These are phyloP conservation scores for Mylabris sibirica DNA, from an alignment of 2,888 invertebrate genomes.

Conservation along the genomic window DNA sequence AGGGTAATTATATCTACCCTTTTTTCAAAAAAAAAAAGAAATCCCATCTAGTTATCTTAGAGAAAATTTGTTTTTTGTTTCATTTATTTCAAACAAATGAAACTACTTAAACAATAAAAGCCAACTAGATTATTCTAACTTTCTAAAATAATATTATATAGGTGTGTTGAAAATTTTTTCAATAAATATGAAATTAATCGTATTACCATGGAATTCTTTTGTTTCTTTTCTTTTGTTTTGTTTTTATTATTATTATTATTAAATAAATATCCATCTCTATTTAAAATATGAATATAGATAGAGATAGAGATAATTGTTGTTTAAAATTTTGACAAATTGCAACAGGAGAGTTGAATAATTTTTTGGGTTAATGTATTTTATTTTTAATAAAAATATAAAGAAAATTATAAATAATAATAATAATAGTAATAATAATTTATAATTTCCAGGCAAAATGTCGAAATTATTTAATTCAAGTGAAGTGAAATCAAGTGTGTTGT, in stretches of 20 bases:
- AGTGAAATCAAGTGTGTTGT: slow-evolving; percentile 9
- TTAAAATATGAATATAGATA: no score
- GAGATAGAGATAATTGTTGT: background rate
- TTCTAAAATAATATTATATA: background rate
- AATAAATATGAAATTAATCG: background rate
- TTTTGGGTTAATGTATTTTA: slow-evolving; percentile 28
- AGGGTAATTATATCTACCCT: no score
- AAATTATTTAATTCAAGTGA: background rate
- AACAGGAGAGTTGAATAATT: slow-evolving; percentile 18
- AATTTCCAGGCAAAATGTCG: background rate
- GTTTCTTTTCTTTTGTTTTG: background rate
- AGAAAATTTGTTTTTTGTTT: background rate
- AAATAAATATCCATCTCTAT: no score
- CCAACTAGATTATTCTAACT: slow-evolving; percentile 8
- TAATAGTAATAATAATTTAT: background rate
- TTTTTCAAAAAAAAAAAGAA: no score
- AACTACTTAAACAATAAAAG: background rate
- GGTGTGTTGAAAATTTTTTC: slow-evolving; percentile 2
- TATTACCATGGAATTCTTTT: slow-evolving; percentile 2
- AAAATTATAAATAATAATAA: background rate
- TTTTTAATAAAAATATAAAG: background rate
- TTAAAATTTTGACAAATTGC: slow-evolving; percentile 12
- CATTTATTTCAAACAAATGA: background rate
- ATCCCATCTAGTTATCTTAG: background rate
- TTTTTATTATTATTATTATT: no score